These are phyloP conservation scores for Chaetodon trifasciatus DNA, from an alignment of 2,797 vertebrate species.

Conservation along the genomic window DNA sequence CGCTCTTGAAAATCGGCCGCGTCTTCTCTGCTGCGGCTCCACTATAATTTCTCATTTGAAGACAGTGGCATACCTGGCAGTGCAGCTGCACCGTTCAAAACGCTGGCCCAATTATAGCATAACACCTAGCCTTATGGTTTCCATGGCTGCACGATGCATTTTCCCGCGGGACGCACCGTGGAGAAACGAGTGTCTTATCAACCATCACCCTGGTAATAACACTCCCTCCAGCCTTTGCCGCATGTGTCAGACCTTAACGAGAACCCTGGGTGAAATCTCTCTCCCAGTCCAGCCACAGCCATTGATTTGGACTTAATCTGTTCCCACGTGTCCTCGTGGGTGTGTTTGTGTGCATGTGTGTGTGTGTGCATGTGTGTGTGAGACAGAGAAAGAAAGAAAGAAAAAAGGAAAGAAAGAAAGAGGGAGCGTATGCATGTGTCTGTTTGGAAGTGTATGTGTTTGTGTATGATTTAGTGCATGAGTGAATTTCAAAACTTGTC, in stretches of 20 bases:
- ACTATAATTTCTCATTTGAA: slow-evolving; percentile 87
- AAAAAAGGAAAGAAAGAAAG: background rate
- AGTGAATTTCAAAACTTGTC: slow-evolving; percentile 41
- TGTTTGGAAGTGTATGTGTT: slow-evolving; percentile 54
- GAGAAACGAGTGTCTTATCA: slow-evolving; percentile 94
- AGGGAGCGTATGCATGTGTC: slow-evolving; percentile 44
- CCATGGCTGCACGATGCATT: slow-evolving; percentile 93
- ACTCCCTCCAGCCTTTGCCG: slow-evolving; percentile 87
- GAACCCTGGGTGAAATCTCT: slow-evolving; percentile 90
- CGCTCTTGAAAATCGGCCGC: slow-evolving; percentile 51
- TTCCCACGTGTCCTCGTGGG: slow-evolving; percentile 79
- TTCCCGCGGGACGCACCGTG: slow-evolving; percentile 90
- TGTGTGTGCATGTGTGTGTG: slow-evolving; percentile 33
- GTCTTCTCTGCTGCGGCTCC: slow-evolving; percentile 70
- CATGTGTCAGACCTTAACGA: slow-evolving; percentile 90
- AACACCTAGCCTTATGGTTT: slow-evolving; percentile 92
- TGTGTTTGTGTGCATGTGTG: slow-evolving; percentile 57
- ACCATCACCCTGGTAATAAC: slow-evolving; percentile 92
- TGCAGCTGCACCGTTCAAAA: slow-evolving; percentile 86
- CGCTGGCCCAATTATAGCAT: slow-evolving; percentile 91
- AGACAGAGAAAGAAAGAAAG: slow-evolving; percentile 29
- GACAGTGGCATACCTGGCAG: slow-evolving; percentile 88
- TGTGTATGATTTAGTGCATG: slow-evolving; percentile 56
- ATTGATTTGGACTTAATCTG: slow-evolving; percentile 92
- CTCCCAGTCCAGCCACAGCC: slow-evolving; percentile 87